Evolutionary conservation across 2,888 invertebrate species (phyloP).

Genomic region (Drosophila cognata): DNA sequence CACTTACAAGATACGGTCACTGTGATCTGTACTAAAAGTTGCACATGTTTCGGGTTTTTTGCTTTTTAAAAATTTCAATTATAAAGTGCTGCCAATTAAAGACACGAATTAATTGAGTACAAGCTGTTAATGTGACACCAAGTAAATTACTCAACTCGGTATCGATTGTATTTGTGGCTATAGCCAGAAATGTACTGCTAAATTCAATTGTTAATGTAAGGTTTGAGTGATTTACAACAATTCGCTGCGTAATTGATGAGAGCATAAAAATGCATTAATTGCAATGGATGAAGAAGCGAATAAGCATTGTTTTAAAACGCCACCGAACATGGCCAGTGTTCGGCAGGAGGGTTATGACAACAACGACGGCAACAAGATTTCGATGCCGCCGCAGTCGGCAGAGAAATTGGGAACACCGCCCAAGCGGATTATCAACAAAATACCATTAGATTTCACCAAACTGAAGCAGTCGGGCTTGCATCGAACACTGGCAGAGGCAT

Average conservation of each 20-base stretch:
- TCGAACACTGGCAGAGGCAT: conserved; percentile 79
- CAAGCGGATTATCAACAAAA: conserved; percentile 78
- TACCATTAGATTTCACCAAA: conserved; percentile 82
- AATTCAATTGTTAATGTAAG: conserved; percentile 16
- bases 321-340: conserved; percentile 1
- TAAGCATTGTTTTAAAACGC: conserved; percentile 26
- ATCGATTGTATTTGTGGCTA: background rate
- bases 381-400: conserved; percentile 8
- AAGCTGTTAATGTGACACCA: background rate
- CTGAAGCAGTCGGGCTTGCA: conserved; percentile 80
- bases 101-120: background rate
- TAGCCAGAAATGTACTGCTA: background rate
- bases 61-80: conserved; percentile 22
- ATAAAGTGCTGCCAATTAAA: background rate
- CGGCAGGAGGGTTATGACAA: background rate
- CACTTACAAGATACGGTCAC: conserved; percentile 3
- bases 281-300: conserved; percentile 26
- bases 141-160: background rate
- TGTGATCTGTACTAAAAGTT: conserved; percentile 4
- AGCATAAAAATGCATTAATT: background rate
- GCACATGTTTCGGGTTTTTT: conserved; percentile 51
- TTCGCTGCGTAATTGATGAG: conserved; percentile 51
- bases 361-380: conserved; percentile 23
- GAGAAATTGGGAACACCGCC: conserved; percentile 21
- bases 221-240: conserved; percentile 15